These are phyloP conservation scores for Phrixothrix hirtus DNA, from an alignment of 2,888 invertebrate genomes.

Conservation along the genomic window DNA sequence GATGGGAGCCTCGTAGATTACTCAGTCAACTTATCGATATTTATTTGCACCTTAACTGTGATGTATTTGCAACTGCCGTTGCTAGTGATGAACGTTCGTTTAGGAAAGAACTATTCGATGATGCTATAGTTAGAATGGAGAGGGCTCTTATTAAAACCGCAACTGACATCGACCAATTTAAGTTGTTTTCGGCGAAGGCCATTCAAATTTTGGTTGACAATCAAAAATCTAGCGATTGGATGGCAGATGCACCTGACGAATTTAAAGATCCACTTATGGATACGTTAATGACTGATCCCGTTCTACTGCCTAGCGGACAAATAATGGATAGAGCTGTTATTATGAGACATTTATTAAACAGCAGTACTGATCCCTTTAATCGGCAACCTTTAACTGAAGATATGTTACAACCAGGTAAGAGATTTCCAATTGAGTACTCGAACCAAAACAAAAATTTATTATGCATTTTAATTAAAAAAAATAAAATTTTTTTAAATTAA, in stretches of 20 bases:
- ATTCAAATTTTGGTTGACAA: constrained; percentile 79
- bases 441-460: no score
- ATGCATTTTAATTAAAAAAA: no score
- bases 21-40: constrained; percentile 93
- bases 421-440: no score
- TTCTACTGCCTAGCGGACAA: constrained; percentile 82
- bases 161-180: constrained; percentile 84
- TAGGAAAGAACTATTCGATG: constrained; percentile 88
- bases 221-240: constrained; percentile 87
- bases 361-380: constrained; percentile 97
- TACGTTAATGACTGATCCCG: constrained; percentile 95
- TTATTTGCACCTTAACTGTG: constrained; percentile 93
- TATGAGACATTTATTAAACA: constrained; percentile 90
- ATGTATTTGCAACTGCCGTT: constrained; percentile 86
- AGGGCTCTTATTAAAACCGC: constrained; percentile 82
- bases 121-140: constrained; percentile 82
- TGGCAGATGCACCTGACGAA: constrained; percentile 94
- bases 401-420: constrained; percentile 83
- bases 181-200: constrained; percentile 74
- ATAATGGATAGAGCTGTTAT: constrained; percentile 95
- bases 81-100: constrained; percentile 98
- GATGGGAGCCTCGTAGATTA: constrained; percentile 94
- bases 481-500: no score
- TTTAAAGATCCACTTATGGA: constrained; percentile 97
- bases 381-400: constrained; percentile 93